Evolutionary conservation across 2,888 invertebrate species (phyloP), one percentile per base, ranked within the genome.

Genomic region (Dryobotodes eremita): DNA sequence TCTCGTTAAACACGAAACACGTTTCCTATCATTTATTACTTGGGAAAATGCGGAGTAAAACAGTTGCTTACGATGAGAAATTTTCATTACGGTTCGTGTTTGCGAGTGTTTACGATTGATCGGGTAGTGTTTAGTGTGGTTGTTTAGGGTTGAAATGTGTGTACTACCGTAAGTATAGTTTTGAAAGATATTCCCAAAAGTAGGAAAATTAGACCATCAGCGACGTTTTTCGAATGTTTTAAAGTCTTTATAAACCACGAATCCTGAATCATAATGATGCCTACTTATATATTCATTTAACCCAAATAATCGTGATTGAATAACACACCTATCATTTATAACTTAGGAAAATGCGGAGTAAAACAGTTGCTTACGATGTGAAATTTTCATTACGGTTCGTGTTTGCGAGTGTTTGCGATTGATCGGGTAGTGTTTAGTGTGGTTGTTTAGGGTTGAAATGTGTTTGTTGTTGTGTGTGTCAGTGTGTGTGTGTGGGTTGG

Each of bases 311-410:
- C n/a, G n/a, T n/a, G n/a, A n/a, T n/a, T n/a, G n/a, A n/a, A n/a
- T n/a, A n/a, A n/a, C n/a, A n/a, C n/a, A n/a, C 93, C 91, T 90
- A 92, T 94, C 92, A 92, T 91, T 88, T 90, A 88, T 90, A 88
- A 90, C 89, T 83, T 82, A 84, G 79, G 85, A 91, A 91, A 90
- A 92, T 91, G 88, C 55, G 42, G 71, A 31, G 73, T 70, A n/a
- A 50, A 83, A 48, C 61, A 72, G 65, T 55, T 82, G 83, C 77
- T 75, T 62, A 65, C 68, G 48, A 57, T 68, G 86, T 73, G 73
- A 83, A 79, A 88, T 84, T 86, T 82, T 79, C 82, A 86, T 85
- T 82, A 82, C 55, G 69, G 81, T 79, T n/a, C 36, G 50, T 77
- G 77, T 80, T 75, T 75, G 62, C 23, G 57, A 61, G 68, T 74